Conservation (phyloP, 2,113 vertebrate genomes). For the Ammodramus savannarum region DNA sequence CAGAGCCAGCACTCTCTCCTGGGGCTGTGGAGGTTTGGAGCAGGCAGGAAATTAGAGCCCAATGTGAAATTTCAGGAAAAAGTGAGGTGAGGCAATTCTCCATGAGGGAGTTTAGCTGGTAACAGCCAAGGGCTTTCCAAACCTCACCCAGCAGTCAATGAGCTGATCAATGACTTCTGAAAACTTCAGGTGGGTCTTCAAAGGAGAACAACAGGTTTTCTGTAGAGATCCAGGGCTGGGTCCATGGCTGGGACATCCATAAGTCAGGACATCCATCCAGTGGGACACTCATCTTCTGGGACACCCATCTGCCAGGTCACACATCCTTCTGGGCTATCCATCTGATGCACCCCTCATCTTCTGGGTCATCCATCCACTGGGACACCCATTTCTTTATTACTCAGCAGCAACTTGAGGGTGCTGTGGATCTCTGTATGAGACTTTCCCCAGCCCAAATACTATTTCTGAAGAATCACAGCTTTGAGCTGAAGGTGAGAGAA, state of each 20-base stretch:
- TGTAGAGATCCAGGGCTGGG: not conserved
- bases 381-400: not conserved
- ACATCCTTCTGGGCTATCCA: not conserved
- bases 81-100: not conserved
- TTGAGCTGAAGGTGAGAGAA: not conserved
- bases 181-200: not conserved
- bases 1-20: not conserved
- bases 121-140: not conserved
- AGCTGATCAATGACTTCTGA: not conserved
- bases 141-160: not conserved
- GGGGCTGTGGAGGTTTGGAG: rapidly evolving
- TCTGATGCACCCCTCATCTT: no score
- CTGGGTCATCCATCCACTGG: not conserved
- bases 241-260: not conserved
- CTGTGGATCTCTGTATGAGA: not conserved
- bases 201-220: not conserved
- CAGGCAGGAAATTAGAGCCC: not conserved
- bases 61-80: not conserved
- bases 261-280: not conserved
- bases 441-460: not conserved
- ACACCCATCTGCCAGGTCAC: not conserved
- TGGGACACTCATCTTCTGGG: not conserved
- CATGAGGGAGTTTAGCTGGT: not conserved
- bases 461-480: rapidly evolving
- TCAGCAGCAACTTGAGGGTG: not conserved